phyloP scores from a whole-genome alignment of 2,113 vertebrate genomes.

The Hyaena hyaena region DNA sequence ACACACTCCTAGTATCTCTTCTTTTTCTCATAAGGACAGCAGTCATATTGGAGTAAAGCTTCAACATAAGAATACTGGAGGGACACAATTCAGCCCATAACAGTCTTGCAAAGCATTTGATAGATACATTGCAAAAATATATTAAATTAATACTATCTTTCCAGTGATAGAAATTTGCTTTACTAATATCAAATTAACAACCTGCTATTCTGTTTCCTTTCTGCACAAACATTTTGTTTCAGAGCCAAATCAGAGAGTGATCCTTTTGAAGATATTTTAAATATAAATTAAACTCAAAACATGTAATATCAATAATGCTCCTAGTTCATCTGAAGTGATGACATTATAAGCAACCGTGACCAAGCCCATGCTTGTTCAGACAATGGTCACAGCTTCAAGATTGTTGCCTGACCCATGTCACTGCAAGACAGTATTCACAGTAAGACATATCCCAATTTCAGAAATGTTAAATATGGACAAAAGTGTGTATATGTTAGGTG shows the following conservation, averaged over 20 bases:
- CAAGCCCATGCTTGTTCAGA: not conserved
- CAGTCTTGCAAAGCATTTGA: not conserved
- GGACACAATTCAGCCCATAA: not conserved
- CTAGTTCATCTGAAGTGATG: not conserved
- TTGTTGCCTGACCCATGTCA: fast-evolving
- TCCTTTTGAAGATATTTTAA: slow-evolving; percentile 25
- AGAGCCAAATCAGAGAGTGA: not conserved
- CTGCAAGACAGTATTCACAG: not conserved
- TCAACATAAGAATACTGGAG: not conserved
- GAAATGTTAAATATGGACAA: not conserved
- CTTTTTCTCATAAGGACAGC: not conserved
- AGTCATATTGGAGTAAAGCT: not conserved
- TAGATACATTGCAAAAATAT: not conserved
- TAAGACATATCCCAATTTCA: not conserved
- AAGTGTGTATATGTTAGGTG: not conserved
- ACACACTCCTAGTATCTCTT: not conserved
- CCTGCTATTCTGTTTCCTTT: not conserved
- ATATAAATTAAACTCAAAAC: slow-evolving; percentile 4
- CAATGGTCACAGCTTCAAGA: too few species aligned
- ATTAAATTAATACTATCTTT: slow-evolving; percentile 25
- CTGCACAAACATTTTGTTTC: slow-evolving; percentile 8
- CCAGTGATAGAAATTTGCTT: slow-evolving; percentile 39
- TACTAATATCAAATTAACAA: not conserved
- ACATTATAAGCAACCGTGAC: not conserved
- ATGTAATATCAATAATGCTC: not conserved